phyloP scores from a whole-genome alignment of 2,888 invertebrate genomes.

The Hipparchia sbordonii region DNA sequence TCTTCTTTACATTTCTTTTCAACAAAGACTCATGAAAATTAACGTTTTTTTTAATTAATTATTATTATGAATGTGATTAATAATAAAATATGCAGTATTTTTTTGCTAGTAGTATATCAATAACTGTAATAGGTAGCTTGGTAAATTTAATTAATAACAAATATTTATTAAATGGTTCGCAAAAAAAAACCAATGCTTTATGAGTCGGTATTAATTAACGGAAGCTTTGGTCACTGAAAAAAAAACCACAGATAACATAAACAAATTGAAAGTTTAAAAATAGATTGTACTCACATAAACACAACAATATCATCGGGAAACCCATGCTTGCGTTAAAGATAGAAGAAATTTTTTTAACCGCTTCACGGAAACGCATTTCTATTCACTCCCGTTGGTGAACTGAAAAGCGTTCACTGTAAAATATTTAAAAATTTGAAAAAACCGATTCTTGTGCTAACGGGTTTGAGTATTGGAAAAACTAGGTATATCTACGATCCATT shows the following conservation, averaged over 20 bases:
- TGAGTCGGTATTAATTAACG: too few species aligned
- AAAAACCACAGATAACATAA: background rate
- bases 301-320: slow-evolving; percentile 58
- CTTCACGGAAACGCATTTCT: slow-evolving; percentile 32
- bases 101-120: too few species aligned
- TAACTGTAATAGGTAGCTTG: too few species aligned
- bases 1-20: too few species aligned
- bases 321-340: slow-evolving; percentile 40
- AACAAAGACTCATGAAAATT: too few species aligned
- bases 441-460: slow-evolving; percentile 17
- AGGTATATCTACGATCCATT: slow-evolving; percentile 56
- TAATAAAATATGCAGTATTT: too few species aligned
- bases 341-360: slow-evolving; percentile 49
- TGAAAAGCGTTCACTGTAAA: slow-evolving; percentile 9
- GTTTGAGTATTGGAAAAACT: slow-evolving; percentile 29
- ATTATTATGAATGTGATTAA: too few species aligned
- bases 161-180: too few species aligned
- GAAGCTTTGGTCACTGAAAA: background rate
- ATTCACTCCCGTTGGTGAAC: slow-evolving; percentile 14
- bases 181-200: too few species aligned
- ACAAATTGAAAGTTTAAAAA: slow-evolving; percentile 19
- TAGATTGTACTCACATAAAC: slow-evolving; percentile 68
- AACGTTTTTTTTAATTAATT: too few species aligned
- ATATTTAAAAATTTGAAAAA: slow-evolving; percentile 24
- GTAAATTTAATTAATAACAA: too few species aligned